phyloP scores from a whole-genome alignment of 64 coral and sea anemone genomes.

The Platygyra sinensis region DNA sequence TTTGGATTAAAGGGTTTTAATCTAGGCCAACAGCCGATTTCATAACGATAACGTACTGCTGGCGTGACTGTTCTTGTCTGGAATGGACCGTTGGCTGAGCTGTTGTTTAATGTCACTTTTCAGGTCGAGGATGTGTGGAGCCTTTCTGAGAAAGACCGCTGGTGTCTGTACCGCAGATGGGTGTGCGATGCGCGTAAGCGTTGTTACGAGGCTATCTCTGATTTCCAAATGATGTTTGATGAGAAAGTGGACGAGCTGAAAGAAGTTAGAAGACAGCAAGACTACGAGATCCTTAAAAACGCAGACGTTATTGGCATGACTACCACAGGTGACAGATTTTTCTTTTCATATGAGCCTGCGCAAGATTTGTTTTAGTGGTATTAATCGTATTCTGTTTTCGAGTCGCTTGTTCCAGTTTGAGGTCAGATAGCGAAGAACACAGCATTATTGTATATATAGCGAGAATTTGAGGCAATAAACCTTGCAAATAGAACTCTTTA shows the following conservation, averaged over 20 bases:
- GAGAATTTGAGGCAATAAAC: too few species aligned
- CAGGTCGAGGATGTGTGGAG: slow-evolving; percentile 45
- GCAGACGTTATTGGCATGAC: slow-evolving; percentile 78
- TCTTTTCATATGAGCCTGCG: not conserved
- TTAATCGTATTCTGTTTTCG: too few species aligned
- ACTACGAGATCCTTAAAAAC: slow-evolving; percentile 43
- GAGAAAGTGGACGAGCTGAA: not conserved
- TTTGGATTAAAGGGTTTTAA: too few species aligned
- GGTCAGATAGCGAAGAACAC: too few species aligned
- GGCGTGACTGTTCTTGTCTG: too few species aligned
- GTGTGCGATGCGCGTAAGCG: not conserved
- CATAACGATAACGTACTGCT: too few species aligned
- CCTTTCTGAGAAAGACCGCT: slow-evolving; percentile 38
- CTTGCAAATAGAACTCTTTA: too few species aligned
- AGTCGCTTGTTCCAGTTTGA: too few species aligned
- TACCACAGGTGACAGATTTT: slow-evolving; percentile 50
- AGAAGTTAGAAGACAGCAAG: slow-evolving; percentile 36
- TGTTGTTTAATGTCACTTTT: slow-evolving; percentile 5
- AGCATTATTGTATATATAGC: too few species aligned
- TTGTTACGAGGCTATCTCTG: slow-evolving; percentile 9
- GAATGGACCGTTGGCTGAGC: too few species aligned
- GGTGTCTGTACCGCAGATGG: slow-evolving; percentile 76
- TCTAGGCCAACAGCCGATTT: too few species aligned
- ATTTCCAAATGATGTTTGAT: slow-evolving; percentile 21
- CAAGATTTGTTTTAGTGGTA: too few species aligned